These are phyloP conservation scores for Centrocercus urophasianus DNA, from an alignment of 2,113 vertebrate genomes.

Conservation along the genomic window DNA sequence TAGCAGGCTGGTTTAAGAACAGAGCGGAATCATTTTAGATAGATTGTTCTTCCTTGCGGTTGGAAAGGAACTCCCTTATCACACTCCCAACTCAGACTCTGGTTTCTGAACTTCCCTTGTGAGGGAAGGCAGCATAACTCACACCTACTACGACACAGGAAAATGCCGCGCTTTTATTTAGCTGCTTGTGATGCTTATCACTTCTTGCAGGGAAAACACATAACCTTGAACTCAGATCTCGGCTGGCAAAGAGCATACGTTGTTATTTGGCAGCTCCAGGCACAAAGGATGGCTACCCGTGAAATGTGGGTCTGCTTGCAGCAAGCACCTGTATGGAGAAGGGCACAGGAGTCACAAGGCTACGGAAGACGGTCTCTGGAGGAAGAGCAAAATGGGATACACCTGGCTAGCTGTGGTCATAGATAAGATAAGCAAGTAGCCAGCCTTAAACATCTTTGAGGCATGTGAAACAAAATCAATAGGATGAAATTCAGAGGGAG, in stretches of 20 bases:
- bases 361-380: not conserved
- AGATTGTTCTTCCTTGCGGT: not conserved
- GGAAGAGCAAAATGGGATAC: not conserved
- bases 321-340: not conserved
- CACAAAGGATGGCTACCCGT: not conserved
- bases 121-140: not conserved
- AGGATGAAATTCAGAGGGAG: not conserved
- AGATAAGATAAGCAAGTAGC: not conserved
- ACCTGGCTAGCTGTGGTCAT: not conserved
- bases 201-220: not conserved
- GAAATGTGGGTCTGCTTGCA: accelerated
- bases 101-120: not conserved
- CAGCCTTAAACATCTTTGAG: not conserved
- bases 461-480: not conserved
- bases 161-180: not conserved
- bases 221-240: not conserved
- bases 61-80: not conserved
- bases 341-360: not conserved
- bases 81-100: not conserved
- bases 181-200: not conserved
- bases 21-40: not conserved
- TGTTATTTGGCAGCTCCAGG: not conserved
- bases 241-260: not conserved
- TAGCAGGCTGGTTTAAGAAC: not conserved
- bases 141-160: not conserved